Conservation (phyloP, 2,797 vertebrate genomes). For the Artibeus jamaicensis region DNA sequence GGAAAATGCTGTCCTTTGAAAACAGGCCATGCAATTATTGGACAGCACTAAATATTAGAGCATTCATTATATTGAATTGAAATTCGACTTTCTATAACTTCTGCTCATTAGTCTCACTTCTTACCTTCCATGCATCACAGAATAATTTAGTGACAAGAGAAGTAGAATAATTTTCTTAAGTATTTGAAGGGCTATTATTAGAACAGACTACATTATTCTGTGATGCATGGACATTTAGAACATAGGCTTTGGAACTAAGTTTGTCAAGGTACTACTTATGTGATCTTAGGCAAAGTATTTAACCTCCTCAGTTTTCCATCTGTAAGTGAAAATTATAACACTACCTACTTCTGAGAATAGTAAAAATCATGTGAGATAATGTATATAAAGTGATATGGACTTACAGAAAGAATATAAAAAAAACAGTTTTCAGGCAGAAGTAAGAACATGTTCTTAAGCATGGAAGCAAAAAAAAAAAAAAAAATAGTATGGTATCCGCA, state of each 20-base stretch:
- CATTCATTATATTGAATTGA: not conserved
- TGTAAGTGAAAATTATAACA: slow-evolving; percentile 18
- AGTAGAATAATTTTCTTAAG: slow-evolving; percentile 37
- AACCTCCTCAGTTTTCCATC: not conserved
- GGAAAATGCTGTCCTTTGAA: not conserved
- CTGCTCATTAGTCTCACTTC: not conserved
- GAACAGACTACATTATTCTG: not conserved
- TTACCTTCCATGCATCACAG: not conserved
- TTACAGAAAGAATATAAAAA: not conserved
- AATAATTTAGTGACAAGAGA: not conserved
- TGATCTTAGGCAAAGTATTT: not conserved
- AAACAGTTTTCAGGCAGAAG: not conserved
- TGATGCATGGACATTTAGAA: not conserved
- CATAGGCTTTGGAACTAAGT: not conserved
- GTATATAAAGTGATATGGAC: not conserved
- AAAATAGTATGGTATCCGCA: not conserved
- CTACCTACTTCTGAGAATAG: not conserved
- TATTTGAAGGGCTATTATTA: not conserved
- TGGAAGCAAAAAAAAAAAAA: not conserved
- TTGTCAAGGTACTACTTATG: not conserved
- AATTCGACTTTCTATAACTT: slow-evolving; percentile 9
- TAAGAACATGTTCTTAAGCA: not conserved
- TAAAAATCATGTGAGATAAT: not conserved
- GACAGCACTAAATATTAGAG: not conserved
- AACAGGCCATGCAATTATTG: not conserved